Percentiles rank a stretch among this genome's conserved stretches.
phyloP scores from a whole-genome alignment of 2,888 invertebrate genomes.

The Brachyptera risi region DNA sequence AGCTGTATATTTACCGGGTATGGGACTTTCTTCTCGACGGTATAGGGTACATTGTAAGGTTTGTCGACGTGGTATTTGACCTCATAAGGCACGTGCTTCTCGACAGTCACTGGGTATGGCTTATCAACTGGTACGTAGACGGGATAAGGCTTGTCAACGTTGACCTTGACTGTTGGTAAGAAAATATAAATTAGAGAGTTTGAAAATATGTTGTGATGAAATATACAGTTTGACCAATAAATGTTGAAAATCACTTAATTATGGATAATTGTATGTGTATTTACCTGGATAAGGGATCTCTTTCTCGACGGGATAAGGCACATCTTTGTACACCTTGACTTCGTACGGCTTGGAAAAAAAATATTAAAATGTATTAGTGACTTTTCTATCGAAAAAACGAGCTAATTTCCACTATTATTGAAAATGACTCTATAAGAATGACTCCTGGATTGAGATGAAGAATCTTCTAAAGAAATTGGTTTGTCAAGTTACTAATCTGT shows the following conservation, averaged over 20 bases:
- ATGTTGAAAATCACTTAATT: no score
- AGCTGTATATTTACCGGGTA: no score
- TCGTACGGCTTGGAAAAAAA: slow-evolving; percentile 47
- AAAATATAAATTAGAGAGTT: no score
- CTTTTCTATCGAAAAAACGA: no score
- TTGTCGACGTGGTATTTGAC: slow-evolving; percentile 35
- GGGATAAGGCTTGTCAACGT: slow-evolving; percentile 38
- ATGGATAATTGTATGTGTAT: no score
- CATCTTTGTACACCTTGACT: slow-evolving; percentile 42
- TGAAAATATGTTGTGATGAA: no score
- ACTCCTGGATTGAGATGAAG: no score
- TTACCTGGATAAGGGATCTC: slow-evolving; percentile 54
- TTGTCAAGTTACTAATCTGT: no score
- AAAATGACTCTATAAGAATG: no score
- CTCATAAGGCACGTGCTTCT: slow-evolving; percentile 57
- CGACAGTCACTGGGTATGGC: slow-evolving; percentile 43
- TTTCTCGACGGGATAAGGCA: slow-evolving; percentile 55
- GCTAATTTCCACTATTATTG: no score
- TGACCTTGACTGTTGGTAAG: slow-evolving; percentile 67
- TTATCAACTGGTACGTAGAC: slow-evolving; percentile 17
- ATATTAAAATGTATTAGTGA: slow-evolving; percentile 59
- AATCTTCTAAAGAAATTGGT: no score
- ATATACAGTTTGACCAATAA: no score
- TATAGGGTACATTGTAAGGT: slow-evolving; percentile 25
- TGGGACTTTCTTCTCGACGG: slow-evolving; percentile 32